These are phyloP conservation scores for Cyrtorhinus lividipennis DNA, from an alignment of 1,140 invertebrate genomes.

Conservation along the genomic window DNA sequence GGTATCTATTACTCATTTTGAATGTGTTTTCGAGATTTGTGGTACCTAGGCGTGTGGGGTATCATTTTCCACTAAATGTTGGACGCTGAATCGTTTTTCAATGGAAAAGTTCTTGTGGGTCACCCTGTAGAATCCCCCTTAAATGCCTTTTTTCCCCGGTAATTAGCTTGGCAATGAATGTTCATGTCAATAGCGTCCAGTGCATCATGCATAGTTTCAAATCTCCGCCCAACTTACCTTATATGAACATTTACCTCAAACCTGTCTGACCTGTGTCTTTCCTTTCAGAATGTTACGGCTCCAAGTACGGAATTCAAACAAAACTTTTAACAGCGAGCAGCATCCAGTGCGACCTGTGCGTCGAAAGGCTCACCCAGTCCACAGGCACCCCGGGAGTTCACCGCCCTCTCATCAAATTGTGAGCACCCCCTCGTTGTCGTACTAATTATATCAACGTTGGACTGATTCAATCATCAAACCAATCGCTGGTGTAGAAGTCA, in stretches of 20 bases:
- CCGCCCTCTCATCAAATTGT: constrained; percentile 10
- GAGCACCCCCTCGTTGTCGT: no score
- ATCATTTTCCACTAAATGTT: no score
- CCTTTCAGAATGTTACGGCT: constrained; percentile 11
- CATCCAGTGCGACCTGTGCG: constrained; percentile 8
- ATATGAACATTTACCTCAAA: not conserved
- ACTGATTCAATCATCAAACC: no score
- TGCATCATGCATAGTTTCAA: not conserved
- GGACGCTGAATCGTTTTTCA: no score
- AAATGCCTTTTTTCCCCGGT: not conserved
- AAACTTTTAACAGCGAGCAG: constrained; percentile 10
- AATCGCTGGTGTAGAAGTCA: no score
- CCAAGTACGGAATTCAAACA: constrained; percentile 5
- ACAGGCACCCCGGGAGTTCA: not conserved
- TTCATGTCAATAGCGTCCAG: not conserved
- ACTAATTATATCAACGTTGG: no score
- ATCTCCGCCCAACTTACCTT: not conserved
- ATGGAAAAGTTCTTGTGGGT: not conserved
- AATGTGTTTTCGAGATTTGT: no score
- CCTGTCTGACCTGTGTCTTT: not conserved
- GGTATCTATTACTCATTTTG: no score
- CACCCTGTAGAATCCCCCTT: not conserved
- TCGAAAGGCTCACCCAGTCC: not conserved
- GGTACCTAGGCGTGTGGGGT: no score
- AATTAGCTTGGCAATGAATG: no score